These are phyloP conservation scores for Bombus difficillimus DNA, from an alignment of 1,140 invertebrate genomes.

Conservation along the genomic window DNA sequence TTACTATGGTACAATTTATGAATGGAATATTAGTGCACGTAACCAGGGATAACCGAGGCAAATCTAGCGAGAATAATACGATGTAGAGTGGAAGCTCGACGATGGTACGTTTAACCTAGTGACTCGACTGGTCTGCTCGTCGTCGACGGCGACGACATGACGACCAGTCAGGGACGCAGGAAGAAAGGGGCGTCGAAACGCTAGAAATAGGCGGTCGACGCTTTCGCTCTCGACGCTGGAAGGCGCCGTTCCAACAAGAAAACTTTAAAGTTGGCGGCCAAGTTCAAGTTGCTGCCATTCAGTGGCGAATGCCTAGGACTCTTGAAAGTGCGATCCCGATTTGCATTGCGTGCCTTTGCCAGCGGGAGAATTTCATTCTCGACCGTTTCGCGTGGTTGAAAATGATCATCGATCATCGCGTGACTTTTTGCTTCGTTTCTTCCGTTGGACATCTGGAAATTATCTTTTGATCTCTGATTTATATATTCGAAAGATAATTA, in stretches of 20 bases:
- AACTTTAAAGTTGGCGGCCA: constrained; percentile 79
- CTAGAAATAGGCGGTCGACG: constrained; percentile 78
- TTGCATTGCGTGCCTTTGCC: constrained; percentile 45
- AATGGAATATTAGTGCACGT: constrained; percentile 30
- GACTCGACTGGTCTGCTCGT: constrained; percentile 61
- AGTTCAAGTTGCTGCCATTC: constrained; percentile 78
- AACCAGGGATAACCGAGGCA: constrained; percentile 14
- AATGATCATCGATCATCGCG: constrained; percentile 10
- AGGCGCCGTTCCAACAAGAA: constrained; percentile 76
- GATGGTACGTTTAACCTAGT: constrained; percentile 75
- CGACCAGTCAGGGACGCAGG: constrained; percentile 61
- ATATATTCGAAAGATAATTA: too few species aligned
- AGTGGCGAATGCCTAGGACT: constrained; percentile 61
- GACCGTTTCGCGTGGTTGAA: background rate
- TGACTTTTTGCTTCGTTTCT: background rate
- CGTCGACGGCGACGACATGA: constrained; percentile 37
- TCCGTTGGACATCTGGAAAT: too few species aligned
- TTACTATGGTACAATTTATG: constrained; percentile 28
- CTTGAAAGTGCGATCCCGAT: constrained; percentile 59
- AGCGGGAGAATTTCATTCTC: background rate
- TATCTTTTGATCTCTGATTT: too few species aligned
- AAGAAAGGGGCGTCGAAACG: constrained; percentile 75
- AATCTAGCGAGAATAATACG: constrained; percentile 61
- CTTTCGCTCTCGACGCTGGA: constrained; percentile 75
- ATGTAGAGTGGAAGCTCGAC: constrained; percentile 40